Base-by-base conservation (phyloP, 2,113 vertebrate genomes). In the Saimiri boliviensis region DNA sequence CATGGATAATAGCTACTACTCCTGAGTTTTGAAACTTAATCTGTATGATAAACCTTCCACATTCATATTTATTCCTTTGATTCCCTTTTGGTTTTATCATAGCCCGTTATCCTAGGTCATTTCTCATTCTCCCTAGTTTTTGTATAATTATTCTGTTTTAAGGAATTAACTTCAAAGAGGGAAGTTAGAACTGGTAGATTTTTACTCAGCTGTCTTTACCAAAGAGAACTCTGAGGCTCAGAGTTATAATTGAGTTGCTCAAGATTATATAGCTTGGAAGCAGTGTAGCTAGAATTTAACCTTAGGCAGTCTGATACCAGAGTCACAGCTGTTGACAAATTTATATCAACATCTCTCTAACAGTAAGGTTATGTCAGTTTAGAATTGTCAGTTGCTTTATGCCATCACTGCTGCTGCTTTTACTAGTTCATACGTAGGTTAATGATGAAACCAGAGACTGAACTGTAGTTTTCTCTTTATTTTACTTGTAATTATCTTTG, bases 51-150 rank as follows among this genome's bases (percentile, higher is more conserved):
- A 86, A 9, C 14, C 23, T 86, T 66, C 21, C 30, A 84, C 5
- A 4, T 19, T 80, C 77, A 37, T 86, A 49, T 63, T 23, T 76
- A 56, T 92, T 90, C 32, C 12, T 82, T 54, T 84, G 40, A 88
- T 94, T 90, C 71, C 25, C 37, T 91, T 88, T 81, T 81, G 63
- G 7, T 91, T 80, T 89, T 63, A 81, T 89, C 47, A 42, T 80
- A 30, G n/a, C 42, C n/a, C 30, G 7, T 87, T 81, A 35, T 74
- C 85, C 37, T 70, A 85, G 70, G 9, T 76, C 42, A 95, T 91
- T 95, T 91, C 40, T 71, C 42, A 47, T 71, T 89, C 49, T 88
- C 23, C 60, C 16, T 37, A 27, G 60, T 83, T 80, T 89, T 76
- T 86, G 21, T 73, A 19, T 54, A 74, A 76, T 92, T 89, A 7